phyloP scores from a whole-genome alignment of 2,888 invertebrate species.

The Leptinotarsa rubiginosa region DNA sequence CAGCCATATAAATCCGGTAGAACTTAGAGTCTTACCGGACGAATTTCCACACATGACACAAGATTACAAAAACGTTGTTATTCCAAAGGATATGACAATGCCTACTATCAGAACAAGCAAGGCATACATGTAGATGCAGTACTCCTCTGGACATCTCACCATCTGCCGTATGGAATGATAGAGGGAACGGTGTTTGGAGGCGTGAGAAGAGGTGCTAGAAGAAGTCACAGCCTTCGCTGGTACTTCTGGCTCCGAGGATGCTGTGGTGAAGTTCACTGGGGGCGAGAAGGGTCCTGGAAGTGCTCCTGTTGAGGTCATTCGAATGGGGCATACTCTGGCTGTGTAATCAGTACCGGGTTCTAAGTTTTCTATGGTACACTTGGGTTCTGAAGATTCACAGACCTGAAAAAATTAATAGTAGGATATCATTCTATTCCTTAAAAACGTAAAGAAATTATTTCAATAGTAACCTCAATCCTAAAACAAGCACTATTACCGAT shows the following conservation, averaged over 20 bases:
- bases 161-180: conserved; percentile 50
- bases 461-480: no score
- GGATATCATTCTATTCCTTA: no score
- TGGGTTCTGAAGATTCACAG: conserved; percentile 75
- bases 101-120: conserved; percentile 61
- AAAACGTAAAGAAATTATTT: no score
- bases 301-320: conserved; percentile 72
- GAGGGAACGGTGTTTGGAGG: conserved; percentile 46
- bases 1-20: not conserved
- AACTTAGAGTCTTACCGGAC: not conserved
- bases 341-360: conserved; percentile 81
- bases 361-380: conserved; percentile 75
- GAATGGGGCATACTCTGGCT: conserved; percentile 83
- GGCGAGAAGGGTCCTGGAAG: conserved; percentile 80
- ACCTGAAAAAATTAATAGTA: conserved; percentile 67
- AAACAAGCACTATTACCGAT: no score
- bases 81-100: conserved; percentile 58
- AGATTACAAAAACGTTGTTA: conserved; percentile 55
- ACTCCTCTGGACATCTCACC: conserved; percentile 69
- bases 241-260: conserved; percentile 62
- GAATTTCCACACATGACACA: conserved; percentile 18
- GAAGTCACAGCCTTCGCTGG: conserved; percentile 61
- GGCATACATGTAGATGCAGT: conserved; percentile 69
- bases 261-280: conserved; percentile 71
- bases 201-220: conserved; percentile 46